Base-by-base conservation (phyloP, 2,888 invertebrate genomes). In the Oxystoma pomonae region DNA sequence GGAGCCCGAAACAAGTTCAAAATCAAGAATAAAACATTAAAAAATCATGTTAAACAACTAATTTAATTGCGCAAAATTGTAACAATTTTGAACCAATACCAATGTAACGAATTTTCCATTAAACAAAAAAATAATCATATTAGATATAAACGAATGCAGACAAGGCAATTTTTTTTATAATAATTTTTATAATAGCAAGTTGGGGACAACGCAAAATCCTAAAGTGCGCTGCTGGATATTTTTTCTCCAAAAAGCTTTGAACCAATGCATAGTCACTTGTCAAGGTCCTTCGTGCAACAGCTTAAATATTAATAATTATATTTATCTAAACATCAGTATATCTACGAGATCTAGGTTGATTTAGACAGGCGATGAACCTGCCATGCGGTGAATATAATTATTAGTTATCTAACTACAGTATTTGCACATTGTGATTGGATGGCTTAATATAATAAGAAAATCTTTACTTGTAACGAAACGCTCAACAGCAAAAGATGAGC, bases 121-220 rank as follows among this genome's bases (percentile, higher is more conserved):
- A 57, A 62, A 66, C 35, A 64, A 22, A 66, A 65, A 57, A 63
- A 62, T 50, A 57, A 56, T 57, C 19, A 61, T 56, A 56, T 56
- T 57, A 20, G 53, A 59, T 20, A 61, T 49, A 59, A 66, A 60
- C 51, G 63, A 63, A 66, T 66, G 66, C 66, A 66, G 62, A 65
- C 55, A 62, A 62, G 66, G 66, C 66, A 62, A 62, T 55, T 62
- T 65, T n/a, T 62, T 58, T 62, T 55, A 57, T 56, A 60, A 52
- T 49, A 62, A n/a, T n/a, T n/a, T 65, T 57, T 52, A 57, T 57
- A 65, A 21, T 62, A 56, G 18, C 56, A 62, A 64, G 60, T 62
- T 65, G 66, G 66, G 64, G 66, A 66, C 62, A 66, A 19, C 53
- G 53, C 5, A 16, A 53, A 53, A 53, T 53, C 19, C 19, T 53